These are phyloP conservation scores for Tragelaphus buxtoni DNA, from an alignment of 2,113 vertebrate species.

Conservation along the genomic window DNA sequence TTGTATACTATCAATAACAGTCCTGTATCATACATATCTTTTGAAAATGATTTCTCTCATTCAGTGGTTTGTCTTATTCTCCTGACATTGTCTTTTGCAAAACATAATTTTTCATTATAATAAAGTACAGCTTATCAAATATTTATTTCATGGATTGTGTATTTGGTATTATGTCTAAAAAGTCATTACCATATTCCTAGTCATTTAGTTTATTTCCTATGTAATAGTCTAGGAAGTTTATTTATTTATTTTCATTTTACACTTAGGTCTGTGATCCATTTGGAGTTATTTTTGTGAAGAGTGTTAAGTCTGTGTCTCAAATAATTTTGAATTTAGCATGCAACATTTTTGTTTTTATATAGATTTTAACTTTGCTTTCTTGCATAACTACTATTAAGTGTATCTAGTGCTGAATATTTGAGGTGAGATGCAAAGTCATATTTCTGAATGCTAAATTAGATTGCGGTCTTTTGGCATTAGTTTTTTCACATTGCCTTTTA, in stretches of 20 bases:
- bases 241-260: neutral
- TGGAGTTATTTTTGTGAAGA: neutral
- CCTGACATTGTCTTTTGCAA: neutral
- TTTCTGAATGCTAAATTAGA: constrained; percentile 57
- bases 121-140: neutral
- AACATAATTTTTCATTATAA: neutral
- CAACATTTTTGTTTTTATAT: neutral
- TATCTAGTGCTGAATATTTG: neutral
- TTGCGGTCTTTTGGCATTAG: constrained; percentile 10
- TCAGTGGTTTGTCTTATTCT: neutral
- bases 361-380: constrained; percentile 33
- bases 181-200: neutral
- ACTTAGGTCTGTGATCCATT: neutral
- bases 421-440: neutral
- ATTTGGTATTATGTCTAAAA: neutral
- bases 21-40: neutral
- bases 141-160: neutral
- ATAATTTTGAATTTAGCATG: neutral
- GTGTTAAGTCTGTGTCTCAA: neutral
- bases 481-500: neutral
- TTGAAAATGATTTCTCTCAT: neutral
- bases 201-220: neutral
- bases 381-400: neutral
- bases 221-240: neutral
- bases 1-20: neutral